phyloP scores from a whole-genome alignment of 2,888 invertebrate genomes.

The Artemia sinica region DNA sequence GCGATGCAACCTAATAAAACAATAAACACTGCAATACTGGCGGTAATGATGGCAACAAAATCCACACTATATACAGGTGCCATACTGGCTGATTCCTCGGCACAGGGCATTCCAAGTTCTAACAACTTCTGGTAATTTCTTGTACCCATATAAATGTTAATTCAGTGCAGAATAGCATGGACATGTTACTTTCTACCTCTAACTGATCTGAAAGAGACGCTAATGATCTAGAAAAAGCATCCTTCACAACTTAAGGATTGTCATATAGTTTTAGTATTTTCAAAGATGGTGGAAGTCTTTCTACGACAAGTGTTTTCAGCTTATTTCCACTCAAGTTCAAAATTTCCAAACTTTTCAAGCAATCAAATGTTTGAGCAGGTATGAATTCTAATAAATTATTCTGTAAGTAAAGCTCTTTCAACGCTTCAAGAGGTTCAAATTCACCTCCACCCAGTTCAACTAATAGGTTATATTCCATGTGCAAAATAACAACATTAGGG shows the following conservation, averaged over 20 bases:
- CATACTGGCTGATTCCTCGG: constrained; percentile 6
- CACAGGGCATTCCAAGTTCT: constrained; percentile 8
- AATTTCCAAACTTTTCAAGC: constrained; percentile 62
- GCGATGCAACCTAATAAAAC: constrained; percentile 9
- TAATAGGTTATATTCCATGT: constrained; percentile 71
- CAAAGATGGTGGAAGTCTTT: constrained; percentile 48
- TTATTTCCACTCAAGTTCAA: constrained; percentile 67
- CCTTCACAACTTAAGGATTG: background rate
- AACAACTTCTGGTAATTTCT: background rate
- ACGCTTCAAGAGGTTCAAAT: constrained; percentile 57
- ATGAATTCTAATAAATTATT: constrained; percentile 64
- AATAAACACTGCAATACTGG: constrained; percentile 10
- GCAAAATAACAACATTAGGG: constrained; percentile 55
- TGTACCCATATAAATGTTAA: constrained; percentile 5
- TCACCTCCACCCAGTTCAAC: constrained; percentile 62
- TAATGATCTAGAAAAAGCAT: background rate
- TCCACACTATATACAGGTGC: constrained; percentile 1
- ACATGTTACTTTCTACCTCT: background rate
- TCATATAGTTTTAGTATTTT: background rate
- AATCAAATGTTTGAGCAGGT: constrained; percentile 65
- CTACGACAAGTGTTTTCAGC: constrained; percentile 61
- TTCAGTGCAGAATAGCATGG: background rate
- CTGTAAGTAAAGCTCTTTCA: constrained; percentile 70
- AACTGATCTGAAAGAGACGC: background rate
- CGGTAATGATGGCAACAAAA: background rate